Evolutionary conservation across 2,888 invertebrate genomes (phyloP), one percentile per base, ranked within the genome.

Genomic region (Tinea pellionella): DNA sequence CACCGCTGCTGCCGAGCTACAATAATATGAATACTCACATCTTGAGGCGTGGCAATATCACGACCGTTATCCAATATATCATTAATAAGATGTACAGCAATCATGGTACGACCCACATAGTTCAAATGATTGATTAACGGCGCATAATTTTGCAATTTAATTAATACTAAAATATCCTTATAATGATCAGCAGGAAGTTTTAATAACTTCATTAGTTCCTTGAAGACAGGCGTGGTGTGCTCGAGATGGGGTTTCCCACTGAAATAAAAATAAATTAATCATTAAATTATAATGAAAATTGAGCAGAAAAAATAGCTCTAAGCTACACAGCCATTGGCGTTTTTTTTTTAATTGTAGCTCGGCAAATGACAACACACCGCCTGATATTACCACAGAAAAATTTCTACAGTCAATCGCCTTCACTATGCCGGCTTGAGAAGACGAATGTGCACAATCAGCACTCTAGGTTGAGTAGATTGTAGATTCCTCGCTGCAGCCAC

Each of bases 101-200:
- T 89, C 62, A 93, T 90, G 71, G 95, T 94, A 61, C 97, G 87
- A 0, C 97, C 96, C 2, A 91, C 90, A 70, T 94, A 96, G 80
- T 98, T 97, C 72, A 99, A 92, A 73, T 95, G 94, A 53, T 93
- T 67, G 63, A 98, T 90, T 47, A 98, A 88, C 0, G 94, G 93
- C 7, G 94, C 92, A 73, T 95, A 99, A 84, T 97, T 93, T 69
- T 94, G 92, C 64, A 99, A 85, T 69, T 95, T 91, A 61, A 98
- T 90, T 13, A 99, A 91, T 0, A 94, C 94, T 55, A 98, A 88
- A 12, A 97, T 91, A 77, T 98, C 95, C 77, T 96, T 96, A 84
- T 98, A 99, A 71, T 95, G 94, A 74, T 98, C 97, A 1, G 98
- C 92, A 0, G 99, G 98, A 55, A 99, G 94, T 77, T 97, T 96